Evolutionary conservation across 2,888 invertebrate genomes (phyloP).

Genomic region (Dolomedes plantarius): DNA sequence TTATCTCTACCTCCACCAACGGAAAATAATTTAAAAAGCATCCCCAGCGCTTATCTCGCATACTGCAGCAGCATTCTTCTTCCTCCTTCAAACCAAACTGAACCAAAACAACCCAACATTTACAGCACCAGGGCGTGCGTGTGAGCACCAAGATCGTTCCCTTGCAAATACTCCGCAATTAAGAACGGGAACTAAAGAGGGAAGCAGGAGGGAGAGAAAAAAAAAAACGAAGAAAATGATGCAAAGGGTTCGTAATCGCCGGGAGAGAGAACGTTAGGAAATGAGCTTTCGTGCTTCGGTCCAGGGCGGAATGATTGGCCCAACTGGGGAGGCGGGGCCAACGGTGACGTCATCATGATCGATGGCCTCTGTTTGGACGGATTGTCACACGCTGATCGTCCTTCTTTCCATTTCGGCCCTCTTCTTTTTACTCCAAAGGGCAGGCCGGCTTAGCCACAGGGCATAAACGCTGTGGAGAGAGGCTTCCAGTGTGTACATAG

Average conservation of each 20-base stretch:
- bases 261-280: constrained; percentile 57
- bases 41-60: constrained; percentile 7
- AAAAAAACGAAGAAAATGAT: constrained; percentile 64
- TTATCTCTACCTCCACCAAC: constrained; percentile 16
- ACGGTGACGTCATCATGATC: constrained; percentile 69
- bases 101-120: constrained; percentile 12
- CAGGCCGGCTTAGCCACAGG: constrained; percentile 16
- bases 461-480: not conserved
- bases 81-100: not conserved
- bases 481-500: not conserved
- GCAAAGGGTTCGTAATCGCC: constrained; percentile 60
- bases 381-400: constrained; percentile 59
- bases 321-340: constrained; percentile 65
- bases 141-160: constrained; percentile 40
- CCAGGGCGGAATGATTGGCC: constrained; percentile 63
- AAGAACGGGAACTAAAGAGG: constrained; percentile 40
- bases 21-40: constrained; percentile 16
- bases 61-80: constrained; percentile 4
- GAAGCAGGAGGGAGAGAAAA: not conserved
- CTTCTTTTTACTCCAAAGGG: constrained; percentile 8
- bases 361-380: constrained; percentile 68
- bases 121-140: constrained; percentile 14
- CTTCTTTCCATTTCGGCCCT: constrained; percentile 39
- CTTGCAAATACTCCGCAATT: constrained; percentile 71
- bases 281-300: constrained; percentile 69